These are phyloP conservation scores for Pelagia noctiluca DNA, from an alignment of 30 jellyfish, hydroid and myxozoan genomes.

Conservation along the genomic window DNA sequence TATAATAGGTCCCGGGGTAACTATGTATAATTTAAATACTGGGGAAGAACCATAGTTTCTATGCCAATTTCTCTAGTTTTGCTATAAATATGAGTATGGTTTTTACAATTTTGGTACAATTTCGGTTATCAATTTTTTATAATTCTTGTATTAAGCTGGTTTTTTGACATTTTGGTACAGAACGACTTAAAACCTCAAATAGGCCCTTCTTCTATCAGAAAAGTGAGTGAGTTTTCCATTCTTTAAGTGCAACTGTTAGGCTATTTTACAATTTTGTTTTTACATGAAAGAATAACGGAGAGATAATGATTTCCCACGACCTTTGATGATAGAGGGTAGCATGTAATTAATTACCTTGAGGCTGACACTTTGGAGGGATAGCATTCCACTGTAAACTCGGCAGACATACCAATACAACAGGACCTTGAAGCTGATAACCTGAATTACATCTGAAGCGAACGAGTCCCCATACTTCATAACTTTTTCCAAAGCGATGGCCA, in stretches of 20 bases:
- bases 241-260: not conserved
- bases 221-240: too few species aligned
- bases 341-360: slow-evolving; percentile 8
- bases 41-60: too few species aligned
- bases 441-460: slow-evolving; percentile 38
- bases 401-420: not conserved
- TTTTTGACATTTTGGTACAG: too few species aligned
- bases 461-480: not conserved
- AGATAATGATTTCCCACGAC: not conserved
- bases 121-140: too few species aligned
- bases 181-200: too few species aligned
- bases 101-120: too few species aligned
- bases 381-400: slow-evolving; percentile 31
- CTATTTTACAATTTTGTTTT: not conserved
- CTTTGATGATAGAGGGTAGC: not conserved
- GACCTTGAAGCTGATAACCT: slow-evolving; percentile 21
- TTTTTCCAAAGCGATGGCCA: slow-evolving; percentile 29
- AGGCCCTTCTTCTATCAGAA: too few species aligned
- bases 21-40: too few species aligned
- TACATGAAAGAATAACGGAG: not conserved
- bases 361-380: slow-evolving; percentile 17
- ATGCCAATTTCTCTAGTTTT: too few species aligned
- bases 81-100: too few species aligned
- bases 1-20: too few species aligned
- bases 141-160: too few species aligned